Evolutionary conservation across 2,888 invertebrate species (phyloP), one percentile per base, ranked within the genome.

Genomic region (Cosmia trapezina): DNA sequence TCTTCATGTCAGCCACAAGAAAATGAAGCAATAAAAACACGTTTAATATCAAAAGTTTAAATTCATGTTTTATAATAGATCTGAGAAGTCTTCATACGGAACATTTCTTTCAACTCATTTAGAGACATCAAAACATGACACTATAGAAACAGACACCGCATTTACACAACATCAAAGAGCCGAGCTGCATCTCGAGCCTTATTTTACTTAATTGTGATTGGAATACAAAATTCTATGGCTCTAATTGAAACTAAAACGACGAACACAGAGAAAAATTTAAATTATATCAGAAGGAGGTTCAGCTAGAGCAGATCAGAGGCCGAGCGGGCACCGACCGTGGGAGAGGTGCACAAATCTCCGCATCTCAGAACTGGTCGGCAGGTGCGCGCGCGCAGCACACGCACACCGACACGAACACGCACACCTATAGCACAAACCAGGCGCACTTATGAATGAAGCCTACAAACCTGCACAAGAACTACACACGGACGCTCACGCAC

Each of bases 331-430:
- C 92, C 95, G 96, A 96, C 96, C 96, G 96, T 96, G 96, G 96
- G 96, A 96, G 95, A 95, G 95, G 91, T 91, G 94, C 93, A 95
- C 96, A 96, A 96, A 96, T 96, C 96, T 96, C 95, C 94, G 95
- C 96, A 95, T 96, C 96, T 95, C 94, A 93, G 93, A 96, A 96
- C 96, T 94, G 96, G 96, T 96, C 94, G 96, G 96, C 96, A 96
- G 96, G 96, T 96, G 96, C 94, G 92, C 93, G 86, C 86, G 91
- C 84, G 83, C 85, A 70, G 64, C 89, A 78, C 89, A 86, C 90
- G 78, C 87, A 83, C 87, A 59, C 76, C 17, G 76, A 68, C 83
- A 77, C 85, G 60, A 12, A 1, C 87, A 83, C 89, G 83, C 86
- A 81, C 86, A 83, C 86, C 62, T 66, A 64, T 80, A 70, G 66